phyloP scores from a whole-genome alignment of 2,113 vertebrate species.

The Muntiacus muntjak region DNA sequence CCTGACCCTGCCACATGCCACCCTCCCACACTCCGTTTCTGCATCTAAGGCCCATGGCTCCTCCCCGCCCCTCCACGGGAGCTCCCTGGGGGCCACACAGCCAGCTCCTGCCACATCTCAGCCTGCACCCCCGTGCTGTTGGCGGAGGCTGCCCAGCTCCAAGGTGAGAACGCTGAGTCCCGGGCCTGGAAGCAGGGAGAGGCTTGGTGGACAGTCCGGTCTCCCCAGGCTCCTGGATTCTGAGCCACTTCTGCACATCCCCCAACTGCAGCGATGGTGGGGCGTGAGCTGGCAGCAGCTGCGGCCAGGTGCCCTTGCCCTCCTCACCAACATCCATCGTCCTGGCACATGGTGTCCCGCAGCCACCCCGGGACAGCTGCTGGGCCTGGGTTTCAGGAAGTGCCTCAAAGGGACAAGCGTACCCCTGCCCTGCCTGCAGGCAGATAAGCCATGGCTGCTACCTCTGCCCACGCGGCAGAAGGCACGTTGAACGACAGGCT shows the following conservation, averaged over 20 bases:
- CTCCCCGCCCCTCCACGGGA: not conserved
- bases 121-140: not conserved
- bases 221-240: not conserved
- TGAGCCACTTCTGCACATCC: not conserved
- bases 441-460: not conserved
- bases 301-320: not conserved
- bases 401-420: rapidly evolving
- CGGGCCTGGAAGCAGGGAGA: no score
- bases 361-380: rapidly evolving
- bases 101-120: not conserved
- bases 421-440: not conserved
- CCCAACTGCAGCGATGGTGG: no score
- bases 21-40: not conserved
- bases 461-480: not conserved
- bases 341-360: not conserved
- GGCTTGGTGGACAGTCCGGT: not conserved
- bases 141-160: not conserved
- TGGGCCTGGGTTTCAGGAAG: not conserved
- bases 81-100: not conserved
- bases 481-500: not conserved
- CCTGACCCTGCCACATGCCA: not conserved
- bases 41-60: not conserved
- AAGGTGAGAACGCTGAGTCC: not conserved
- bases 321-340: rapidly evolving
- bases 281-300: rapidly evolving